Base-by-base conservation (phyloP, 2,888 invertebrate genomes). In the Phytoseiulus persimilis region DNA sequence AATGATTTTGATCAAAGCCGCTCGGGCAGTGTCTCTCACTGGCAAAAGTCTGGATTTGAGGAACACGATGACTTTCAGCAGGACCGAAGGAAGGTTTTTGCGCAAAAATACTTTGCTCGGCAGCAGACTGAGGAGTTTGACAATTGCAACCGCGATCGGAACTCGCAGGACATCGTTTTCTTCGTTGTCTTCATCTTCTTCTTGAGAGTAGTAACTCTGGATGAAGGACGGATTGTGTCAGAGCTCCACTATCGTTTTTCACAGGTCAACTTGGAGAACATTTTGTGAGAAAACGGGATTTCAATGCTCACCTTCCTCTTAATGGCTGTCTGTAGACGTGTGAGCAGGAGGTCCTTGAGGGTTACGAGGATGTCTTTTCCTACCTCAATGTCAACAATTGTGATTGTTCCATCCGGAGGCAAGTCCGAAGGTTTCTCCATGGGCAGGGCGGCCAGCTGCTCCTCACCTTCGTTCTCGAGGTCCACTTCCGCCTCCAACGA, bases 1-100 rank as follows among this genome's bases (percentile, higher is more conserved):
- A 95, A 97, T 96, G 39, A 98, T 96, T 93, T 97, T 96, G 91
- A 96, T 95, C n/a, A 99, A 94, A n/a, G 96, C 97, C 92, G 97
- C 96, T 65, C 98, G 94, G 0, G 98, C 95, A 0, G 95, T 93
- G 92, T 96, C 95, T 83, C 98, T 94, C 1, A 98, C 96, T 92
- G 96, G 96, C 91, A 96, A 96, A 32, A 97, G 93, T 0, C 96
- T 96, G 0, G 98, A 98, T 92, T 96, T 96, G 90, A 99, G 93
- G 92, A 98, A 97, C 0, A 96, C 95, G 92, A 97, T 97, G 0
- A 98, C 94, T 93, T 98, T 98, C 6, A 87, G 87, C 87, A 87
- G n/a, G 9, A 87, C 87, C 0, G 87, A 87, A 28, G 87, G 33
- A 28, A 87, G 87, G 33, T 87, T 87, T n/a, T n/a, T 91, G 83